Percentiles rank a stretch among this genome's conserved stretches.
Conservation (phyloP, 2,113 vertebrate species). For the Macquaria australasica region DNA sequence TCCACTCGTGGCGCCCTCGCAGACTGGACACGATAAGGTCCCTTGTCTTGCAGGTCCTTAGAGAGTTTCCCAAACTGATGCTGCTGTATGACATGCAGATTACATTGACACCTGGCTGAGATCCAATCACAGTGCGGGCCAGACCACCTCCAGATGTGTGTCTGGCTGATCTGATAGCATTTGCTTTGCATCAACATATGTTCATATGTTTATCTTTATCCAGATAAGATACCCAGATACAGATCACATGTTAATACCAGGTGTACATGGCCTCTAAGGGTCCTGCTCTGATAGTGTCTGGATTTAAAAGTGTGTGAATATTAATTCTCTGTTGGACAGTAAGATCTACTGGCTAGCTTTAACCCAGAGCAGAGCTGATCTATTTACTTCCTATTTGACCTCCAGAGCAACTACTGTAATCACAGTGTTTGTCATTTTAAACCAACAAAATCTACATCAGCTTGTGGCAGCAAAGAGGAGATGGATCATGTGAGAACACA, state of each 20-base stretch:
- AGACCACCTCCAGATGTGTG: neutral
- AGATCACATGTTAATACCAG: neutral
- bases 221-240: neutral
- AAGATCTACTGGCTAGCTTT: neutral
- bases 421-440: neutral
- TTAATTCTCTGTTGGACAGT: neutral
- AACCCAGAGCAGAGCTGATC: conserved; percentile 26
- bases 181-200: no score
- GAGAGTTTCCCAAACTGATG: neutral
- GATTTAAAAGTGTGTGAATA: conserved; percentile 2
- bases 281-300: neutral
- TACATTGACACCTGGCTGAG: neutral
- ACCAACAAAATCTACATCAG: neutral
- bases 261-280: neutral
- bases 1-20: no score
- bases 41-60: no score
- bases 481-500: neutral
- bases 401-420: neutral
- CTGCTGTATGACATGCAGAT: neutral
- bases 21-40: no score
- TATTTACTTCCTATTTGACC: conserved; percentile 6
- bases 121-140: neutral
- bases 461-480: neutral
- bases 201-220: neutral
- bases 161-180: neutral